Conservation (phyloP, 1,140 invertebrate species). For the Formica selysi region DNA sequence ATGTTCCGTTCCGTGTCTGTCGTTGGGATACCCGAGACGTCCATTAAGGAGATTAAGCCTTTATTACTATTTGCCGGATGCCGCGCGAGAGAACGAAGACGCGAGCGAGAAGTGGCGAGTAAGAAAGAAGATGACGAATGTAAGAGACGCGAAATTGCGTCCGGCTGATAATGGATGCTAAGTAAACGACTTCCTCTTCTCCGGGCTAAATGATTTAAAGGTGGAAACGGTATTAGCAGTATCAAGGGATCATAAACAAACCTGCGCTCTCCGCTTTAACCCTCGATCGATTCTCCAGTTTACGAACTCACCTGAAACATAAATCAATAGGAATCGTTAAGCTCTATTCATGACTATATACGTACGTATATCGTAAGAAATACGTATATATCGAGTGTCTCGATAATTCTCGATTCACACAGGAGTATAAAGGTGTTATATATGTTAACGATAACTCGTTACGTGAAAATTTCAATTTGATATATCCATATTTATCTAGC, state of each 20-base stretch:
- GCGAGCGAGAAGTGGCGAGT: slow-evolving; percentile 7
- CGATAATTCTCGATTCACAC: background rate
- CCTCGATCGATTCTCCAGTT: slow-evolving; percentile 32
- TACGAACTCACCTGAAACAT: slow-evolving; percentile 70
- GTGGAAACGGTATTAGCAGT: slow-evolving; percentile 39
- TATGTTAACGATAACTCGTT: background rate
- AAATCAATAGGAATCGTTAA: slow-evolving; percentile 47
- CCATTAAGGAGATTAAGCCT: slow-evolving; percentile 71
- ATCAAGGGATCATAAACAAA: slow-evolving; percentile 61
- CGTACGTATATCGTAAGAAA: background rate
- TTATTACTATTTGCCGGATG: slow-evolving; percentile 58
- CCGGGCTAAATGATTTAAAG: slow-evolving; percentile 53
- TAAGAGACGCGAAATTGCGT: slow-evolving; percentile 32
- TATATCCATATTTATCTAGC: background rate
- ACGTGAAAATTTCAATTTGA: background rate
- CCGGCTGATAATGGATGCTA: slow-evolving; percentile 49
- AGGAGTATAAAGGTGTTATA: background rate
- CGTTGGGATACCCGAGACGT: slow-evolving; percentile 45
- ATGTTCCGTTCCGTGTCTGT: background rate
- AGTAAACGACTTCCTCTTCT: slow-evolving; percentile 17
- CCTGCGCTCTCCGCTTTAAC: slow-evolving; percentile 44
- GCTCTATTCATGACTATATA: background rate
- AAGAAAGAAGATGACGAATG: slow-evolving; percentile 20
- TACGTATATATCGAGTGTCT: background rate
- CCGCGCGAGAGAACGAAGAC: slow-evolving; percentile 1